A percentile compares a stretch with the other conserved stretches of the same genome.
These are phyloP conservation scores for Yponomeuta cagnagella DNA, from an alignment of 2,888 invertebrate species.

Conservation along the genomic window DNA sequence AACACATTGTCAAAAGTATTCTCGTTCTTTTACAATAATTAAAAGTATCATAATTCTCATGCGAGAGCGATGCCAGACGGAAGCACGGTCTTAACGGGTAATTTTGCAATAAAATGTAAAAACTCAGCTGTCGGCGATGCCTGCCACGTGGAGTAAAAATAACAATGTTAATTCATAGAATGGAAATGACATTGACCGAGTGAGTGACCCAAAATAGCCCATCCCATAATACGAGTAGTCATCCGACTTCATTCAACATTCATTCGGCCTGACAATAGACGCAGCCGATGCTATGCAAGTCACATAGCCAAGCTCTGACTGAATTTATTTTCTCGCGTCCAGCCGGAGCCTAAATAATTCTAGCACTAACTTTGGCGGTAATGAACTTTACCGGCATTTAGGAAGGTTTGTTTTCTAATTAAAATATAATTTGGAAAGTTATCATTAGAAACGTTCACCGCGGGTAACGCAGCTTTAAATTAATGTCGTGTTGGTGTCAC, in stretches of 20 bases:
- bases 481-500: not conserved
- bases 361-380: slow-evolving; percentile 1
- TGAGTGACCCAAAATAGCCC: not conserved
- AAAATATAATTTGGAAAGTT: not conserved
- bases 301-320: not conserved
- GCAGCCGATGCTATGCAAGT: not conserved
- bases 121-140: not conserved
- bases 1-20: too few species aligned
- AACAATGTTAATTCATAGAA: not conserved
- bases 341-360: not conserved
- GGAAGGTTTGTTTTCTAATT: not conserved
- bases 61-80: too few species aligned
- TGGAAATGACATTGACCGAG: not conserved
- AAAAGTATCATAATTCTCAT: too few species aligned
- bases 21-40: too few species aligned
- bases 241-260: not conserved
- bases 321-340: slow-evolving; percentile 1
- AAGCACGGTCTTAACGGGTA: too few species aligned
- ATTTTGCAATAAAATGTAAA: too few species aligned
- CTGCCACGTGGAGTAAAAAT: not conserved
- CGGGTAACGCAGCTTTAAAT: not conserved
- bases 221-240: not conserved
- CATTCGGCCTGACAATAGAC: not conserved
- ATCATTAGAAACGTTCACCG: not conserved
- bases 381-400: not conserved